Conservation (phyloP, 1,140 invertebrate genomes). For the Plectrocnemia conspersa region DNA sequence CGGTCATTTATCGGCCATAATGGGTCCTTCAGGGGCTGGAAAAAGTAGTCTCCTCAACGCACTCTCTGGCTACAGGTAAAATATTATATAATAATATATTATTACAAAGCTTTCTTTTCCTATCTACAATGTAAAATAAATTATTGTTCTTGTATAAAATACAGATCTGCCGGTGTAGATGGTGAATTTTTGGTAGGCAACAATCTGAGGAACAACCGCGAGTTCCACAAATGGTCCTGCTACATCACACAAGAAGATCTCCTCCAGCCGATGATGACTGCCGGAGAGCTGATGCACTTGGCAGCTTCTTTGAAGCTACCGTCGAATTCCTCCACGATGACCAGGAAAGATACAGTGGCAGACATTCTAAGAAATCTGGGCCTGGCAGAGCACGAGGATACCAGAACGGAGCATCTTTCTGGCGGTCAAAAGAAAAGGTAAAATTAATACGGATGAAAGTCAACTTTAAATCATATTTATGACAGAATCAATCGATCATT, state of each 20-base stretch:
- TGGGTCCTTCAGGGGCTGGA: constrained; percentile 80
- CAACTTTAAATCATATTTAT: no score
- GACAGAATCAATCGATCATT: neutral
- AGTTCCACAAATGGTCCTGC: constrained; percentile 57
- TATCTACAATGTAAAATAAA: neutral
- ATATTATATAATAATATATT: neutral
- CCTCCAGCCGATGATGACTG: constrained; percentile 72
- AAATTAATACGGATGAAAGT: no score
- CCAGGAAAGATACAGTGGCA: constrained; percentile 32
- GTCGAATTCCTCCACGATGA: constrained; percentile 42
- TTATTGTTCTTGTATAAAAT: no score
- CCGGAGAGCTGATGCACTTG: constrained; percentile 78
- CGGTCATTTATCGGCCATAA: constrained; percentile 76
- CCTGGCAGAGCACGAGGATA: constrained; percentile 60
- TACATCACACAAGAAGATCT: constrained; percentile 92
- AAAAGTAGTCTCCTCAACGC: constrained; percentile 73
- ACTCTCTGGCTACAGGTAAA: constrained; percentile 63
- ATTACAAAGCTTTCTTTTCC: neutral
- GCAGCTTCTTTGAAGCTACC: constrained; percentile 73
- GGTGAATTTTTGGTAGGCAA: constrained; percentile 52
- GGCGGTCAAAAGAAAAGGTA: constrained; percentile 70
- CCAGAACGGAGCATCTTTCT: constrained; percentile 60
- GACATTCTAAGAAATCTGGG: constrained; percentile 58
- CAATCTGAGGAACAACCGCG: constrained; percentile 39
- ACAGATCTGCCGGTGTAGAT: constrained; percentile 51